phyloP scores from a whole-genome alignment of 1,140 invertebrate species.

The Macrocentrus cingulum region DNA sequence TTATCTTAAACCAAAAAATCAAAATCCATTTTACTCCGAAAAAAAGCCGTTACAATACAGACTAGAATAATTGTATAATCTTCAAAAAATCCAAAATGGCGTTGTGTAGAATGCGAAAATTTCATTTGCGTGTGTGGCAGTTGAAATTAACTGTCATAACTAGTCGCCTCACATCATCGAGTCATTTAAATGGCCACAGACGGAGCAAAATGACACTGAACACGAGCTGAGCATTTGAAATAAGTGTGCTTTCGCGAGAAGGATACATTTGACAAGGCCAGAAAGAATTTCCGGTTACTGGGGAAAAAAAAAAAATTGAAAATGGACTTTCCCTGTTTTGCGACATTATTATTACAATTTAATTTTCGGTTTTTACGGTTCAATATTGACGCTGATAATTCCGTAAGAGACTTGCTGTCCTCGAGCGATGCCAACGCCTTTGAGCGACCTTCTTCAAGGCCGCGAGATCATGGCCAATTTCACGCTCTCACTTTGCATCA shows the following conservation, averaged over 20 bases:
- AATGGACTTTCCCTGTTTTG: too few species aligned
- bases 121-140: neutral
- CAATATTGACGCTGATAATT: neutral
- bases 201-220: neutral
- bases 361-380: neutral
- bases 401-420: neutral
- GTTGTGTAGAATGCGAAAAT: too few species aligned
- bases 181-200: neutral
- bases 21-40: too few species aligned
- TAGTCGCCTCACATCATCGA: slow-evolving; percentile 2
- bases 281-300: slow-evolving; percentile 7
- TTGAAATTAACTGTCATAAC: slow-evolving; percentile 13
- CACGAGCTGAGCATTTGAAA: slow-evolving; percentile 2
- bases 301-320: too few species aligned
- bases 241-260: slow-evolving; percentile 9
- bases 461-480: slow-evolving; percentile 22
- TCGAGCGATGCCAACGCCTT: slow-evolving; percentile 23
- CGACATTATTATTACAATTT: too few species aligned
- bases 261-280: too few species aligned
- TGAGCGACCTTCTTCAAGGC: slow-evolving; percentile 36
- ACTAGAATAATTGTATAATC: too few species aligned
- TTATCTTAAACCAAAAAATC: too few species aligned
- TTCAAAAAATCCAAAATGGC: neutral
- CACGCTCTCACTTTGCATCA: slow-evolving; percentile 7
- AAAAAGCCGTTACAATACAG: too few species aligned